Evolutionary conservation across 2,797 vertebrate species (phyloP).

Genomic region (Pagetopsis macropterus): DNA sequence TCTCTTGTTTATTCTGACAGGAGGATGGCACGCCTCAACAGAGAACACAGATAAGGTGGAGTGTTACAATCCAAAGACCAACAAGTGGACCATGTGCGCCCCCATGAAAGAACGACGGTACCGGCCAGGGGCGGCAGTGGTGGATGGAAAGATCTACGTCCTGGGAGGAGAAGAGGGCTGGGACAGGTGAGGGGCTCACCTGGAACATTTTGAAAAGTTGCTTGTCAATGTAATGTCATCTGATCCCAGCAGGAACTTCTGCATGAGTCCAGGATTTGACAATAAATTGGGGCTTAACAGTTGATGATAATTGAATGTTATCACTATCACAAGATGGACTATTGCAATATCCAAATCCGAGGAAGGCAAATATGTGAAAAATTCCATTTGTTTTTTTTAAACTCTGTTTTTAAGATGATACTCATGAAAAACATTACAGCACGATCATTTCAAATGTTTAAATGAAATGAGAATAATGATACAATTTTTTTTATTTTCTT

Average conservation of each 20-base stretch:
- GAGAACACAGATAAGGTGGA: constrained; percentile 89
- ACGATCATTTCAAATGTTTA: no score
- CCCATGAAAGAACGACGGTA: constrained; percentile 88
- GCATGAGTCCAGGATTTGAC: not conserved
- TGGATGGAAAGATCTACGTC: constrained; percentile 86
- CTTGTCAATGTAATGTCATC: not conserved
- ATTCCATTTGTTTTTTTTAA: no score
- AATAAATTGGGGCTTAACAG: no score
- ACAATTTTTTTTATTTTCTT: no score
- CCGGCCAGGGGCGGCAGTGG: constrained; percentile 84
- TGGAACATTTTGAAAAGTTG: not conserved
- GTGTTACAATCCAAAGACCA: constrained; percentile 85
- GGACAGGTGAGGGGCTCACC: constrained; percentile 79
- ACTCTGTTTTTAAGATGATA: no score
- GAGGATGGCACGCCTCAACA: constrained; percentile 87
- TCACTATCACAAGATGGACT: no score
- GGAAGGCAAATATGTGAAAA: no score
- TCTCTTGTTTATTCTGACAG: constrained; percentile 49
- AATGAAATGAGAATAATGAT: no score
- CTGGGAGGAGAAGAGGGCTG: constrained; percentile 87
- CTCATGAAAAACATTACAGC: no score
- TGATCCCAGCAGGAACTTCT: not conserved
- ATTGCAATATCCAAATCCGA: no score
- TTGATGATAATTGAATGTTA: no score
- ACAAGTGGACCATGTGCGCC: constrained; percentile 87